A percentile compares a stretch with the other conserved stretches of the same genome.
Conservation (phyloP, 2,888 invertebrate species). For the Heliconius ismenius region DNA sequence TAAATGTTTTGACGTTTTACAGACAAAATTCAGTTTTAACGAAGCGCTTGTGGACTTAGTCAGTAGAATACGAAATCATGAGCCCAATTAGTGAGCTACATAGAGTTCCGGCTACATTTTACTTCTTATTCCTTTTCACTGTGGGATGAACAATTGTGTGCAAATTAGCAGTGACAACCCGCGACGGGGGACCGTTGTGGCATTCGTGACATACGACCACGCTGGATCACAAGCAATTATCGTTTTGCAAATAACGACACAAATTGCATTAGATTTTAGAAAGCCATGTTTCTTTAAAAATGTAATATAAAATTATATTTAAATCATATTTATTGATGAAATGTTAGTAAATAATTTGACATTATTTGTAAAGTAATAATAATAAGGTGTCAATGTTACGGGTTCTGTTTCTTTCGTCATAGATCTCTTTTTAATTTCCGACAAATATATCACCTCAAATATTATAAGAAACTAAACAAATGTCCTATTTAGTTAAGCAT, state of each 20-base stretch:
- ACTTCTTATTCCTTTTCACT: conserved; percentile 72
- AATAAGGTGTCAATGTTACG: no score
- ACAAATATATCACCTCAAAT: no score
- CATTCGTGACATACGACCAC: conserved; percentile 54
- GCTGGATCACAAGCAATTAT: conserved; percentile 1
- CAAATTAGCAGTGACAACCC: conserved; percentile 77
- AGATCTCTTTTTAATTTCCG: no score
- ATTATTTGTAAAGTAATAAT: no score
- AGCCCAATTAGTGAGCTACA: conserved; percentile 68
- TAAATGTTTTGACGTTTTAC: conserved; percentile 4
- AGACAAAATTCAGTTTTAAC: conserved; percentile 36
- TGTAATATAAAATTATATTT: neutral
- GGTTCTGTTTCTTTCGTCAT: no score
- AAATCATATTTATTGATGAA: neutral
- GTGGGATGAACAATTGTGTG: conserved; percentile 76
- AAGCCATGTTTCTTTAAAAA: no score
- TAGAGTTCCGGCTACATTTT: conserved; percentile 65
- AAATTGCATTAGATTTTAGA: neutral
- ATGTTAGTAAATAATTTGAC: neutral
- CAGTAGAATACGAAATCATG: conserved; percentile 41
- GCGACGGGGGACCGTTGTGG: conserved; percentile 59
- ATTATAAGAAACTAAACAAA: no score
- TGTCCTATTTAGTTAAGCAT: no score
- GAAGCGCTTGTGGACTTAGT: conserved; percentile 39
- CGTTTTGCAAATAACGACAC: neutral